Conservation (phyloP, 2,113 vertebrate species). For the Leptocoma aspasia region DNA sequence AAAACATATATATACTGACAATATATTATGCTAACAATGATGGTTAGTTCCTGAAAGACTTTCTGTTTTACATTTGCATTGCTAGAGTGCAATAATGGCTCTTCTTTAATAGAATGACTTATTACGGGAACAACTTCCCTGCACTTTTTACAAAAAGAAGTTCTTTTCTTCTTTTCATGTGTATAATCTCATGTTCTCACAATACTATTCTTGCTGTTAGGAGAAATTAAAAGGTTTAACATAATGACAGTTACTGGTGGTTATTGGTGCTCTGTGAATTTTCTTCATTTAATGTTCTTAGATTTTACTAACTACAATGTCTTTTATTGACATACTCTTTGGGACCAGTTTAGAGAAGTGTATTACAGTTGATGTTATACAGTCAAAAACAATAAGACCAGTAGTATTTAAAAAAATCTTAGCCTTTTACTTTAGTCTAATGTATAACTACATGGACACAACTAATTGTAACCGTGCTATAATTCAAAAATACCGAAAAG, state of each 20-base stretch:
- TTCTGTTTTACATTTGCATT: conserved; percentile 41
- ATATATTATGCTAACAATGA: conserved; percentile 24
- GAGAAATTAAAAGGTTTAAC: conserved; percentile 19
- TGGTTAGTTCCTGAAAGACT: conserved; percentile 2
- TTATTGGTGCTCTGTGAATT: neutral
- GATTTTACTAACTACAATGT: neutral
- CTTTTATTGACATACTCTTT: neutral
- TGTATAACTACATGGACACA: conserved; percentile 62
- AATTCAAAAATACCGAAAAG: conserved; percentile 59
- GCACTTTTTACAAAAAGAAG: conserved; percentile 39
- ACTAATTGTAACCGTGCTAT: conserved; percentile 61
- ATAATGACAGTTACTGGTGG: neutral
- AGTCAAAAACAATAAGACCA: conserved; percentile 33
- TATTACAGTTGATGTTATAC: neutral
- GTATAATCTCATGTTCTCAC: conserved; percentile 6
- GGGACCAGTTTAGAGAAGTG: neutral
- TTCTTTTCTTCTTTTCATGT: conserved; percentile 54
- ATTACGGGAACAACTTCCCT: conserved; percentile 35
- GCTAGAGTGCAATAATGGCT: conserved; percentile 18
- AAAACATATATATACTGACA: neutral
- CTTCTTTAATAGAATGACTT: conserved; percentile 53
- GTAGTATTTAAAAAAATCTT: conserved; percentile 47
- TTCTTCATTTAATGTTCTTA: neutral
- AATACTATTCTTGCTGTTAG: neutral
- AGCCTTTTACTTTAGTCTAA: conserved; percentile 38